Evolutionary conservation across 2,113 vertebrate species (phyloP), one percentile per base, ranked within the genome.

Genomic region (Solenodon paradoxus): DNA sequence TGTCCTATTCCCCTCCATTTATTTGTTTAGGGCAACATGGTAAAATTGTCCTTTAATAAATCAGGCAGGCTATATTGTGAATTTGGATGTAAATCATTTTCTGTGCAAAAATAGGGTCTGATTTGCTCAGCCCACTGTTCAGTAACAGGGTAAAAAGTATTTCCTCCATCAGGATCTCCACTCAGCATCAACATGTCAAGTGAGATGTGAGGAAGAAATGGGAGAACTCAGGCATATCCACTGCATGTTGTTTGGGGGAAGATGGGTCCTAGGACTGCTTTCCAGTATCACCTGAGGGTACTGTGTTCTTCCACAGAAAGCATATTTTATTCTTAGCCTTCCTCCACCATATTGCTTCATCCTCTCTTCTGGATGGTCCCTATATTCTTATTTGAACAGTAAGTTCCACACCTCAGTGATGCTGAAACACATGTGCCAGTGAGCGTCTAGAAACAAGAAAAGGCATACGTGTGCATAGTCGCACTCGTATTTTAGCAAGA

Each of bases 201-300:
- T 74, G 90, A 87, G 77, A 72, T 82, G 51, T 87, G 88, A 90
- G 84, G 74, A 96, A 42, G 78, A 96, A 88, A 71, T 85, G 63
- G 57, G 69, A 47, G 64, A 90, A 69, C 96, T 88, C 59, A 71
- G 63, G 72, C 79, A 38, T 9, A 66, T 69, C 75, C 9, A 57
- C 42, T 64, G 45, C 42, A 42, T 69, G 10, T 55, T 86, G 45
- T 79, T 90, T 88, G 32, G 51, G 80, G 53, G 80, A 94, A 85
- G 68, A 55, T 93, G 32, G 89, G 77, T 87, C 69, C 55, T 55
- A 1, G 69, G 49, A 40, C 88, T 82, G 1, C 45, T 95, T 89
- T 87, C 86, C 68, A 32, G 0, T 78, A 81, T 91, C 51, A 68
- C 57, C 57, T 64, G 30, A 77, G 81, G 72, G 45, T 72, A 75